Conservation (phyloP, 2,888 invertebrate genomes). For the Norana najaformis region DNA sequence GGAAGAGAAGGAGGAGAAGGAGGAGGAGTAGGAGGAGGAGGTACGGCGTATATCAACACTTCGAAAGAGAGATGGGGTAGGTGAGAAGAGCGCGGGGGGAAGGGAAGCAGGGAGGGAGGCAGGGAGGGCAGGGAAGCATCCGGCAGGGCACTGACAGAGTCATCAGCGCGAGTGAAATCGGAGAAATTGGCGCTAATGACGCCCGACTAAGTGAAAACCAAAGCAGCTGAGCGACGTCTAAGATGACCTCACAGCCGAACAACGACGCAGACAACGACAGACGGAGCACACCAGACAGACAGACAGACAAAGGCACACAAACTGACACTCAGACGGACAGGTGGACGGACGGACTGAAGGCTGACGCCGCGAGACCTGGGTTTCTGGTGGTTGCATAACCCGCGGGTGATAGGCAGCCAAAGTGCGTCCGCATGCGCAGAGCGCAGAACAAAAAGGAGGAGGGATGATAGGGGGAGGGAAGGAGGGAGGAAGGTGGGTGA, state of each 20-base stretch:
- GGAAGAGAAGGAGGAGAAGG: not conserved
- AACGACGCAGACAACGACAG: not conserved
- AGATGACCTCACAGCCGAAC: not conserved
- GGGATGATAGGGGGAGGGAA: too few species aligned
- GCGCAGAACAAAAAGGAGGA: too few species aligned
- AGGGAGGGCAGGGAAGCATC: not conserved
- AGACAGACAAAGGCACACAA: not conserved
- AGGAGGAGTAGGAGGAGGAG: not conserved
- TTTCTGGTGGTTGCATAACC: too few species aligned
- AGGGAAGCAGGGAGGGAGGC: not conserved
- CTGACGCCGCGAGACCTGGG: too few species aligned
- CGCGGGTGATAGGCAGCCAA: too few species aligned
- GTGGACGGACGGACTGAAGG: not conserved
- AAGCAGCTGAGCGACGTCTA: constrained; percentile 1
- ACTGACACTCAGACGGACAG: not conserved
- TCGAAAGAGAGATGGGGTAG: not conserved
- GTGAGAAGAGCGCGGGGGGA: not conserved
- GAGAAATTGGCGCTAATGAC: constrained; percentile 13
- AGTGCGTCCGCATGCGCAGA: too few species aligned
- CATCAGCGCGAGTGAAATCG: not conserved
- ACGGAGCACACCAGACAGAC: too few species aligned
- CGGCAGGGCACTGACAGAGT: constrained; percentile 13
- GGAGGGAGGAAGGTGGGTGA: too few species aligned
- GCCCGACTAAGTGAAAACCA: not conserved
- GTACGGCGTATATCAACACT: not conserved